A percentile compares a stretch with the other conserved stretches of the same genome.
Conservation (phyloP, 2,113 vertebrate genomes). For the Ceuthmochares aereus region DNA sequence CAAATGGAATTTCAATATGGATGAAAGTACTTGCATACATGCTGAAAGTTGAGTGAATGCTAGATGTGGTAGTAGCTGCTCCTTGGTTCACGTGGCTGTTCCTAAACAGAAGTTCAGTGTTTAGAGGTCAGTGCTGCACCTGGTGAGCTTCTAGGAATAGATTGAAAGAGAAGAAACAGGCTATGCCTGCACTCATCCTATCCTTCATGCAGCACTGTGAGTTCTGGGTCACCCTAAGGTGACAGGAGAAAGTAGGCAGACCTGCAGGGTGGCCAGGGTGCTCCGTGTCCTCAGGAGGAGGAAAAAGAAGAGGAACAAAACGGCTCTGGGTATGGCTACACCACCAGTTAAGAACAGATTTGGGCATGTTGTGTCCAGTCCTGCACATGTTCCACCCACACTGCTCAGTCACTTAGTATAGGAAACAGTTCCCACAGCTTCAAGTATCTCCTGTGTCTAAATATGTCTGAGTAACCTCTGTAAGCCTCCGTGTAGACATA, state of each 20-base stretch:
- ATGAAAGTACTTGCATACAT: background rate
- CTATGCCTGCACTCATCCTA: background rate
- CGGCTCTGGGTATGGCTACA: accelerated
- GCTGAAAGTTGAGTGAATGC: background rate
- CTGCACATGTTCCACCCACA: background rate
- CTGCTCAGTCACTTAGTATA: background rate
- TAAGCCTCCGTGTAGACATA: background rate
- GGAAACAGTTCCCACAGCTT: background rate
- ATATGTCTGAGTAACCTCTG: background rate
- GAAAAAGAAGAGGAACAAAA: background rate
- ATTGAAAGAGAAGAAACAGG: background rate
- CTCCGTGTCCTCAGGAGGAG: background rate
- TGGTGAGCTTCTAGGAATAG: background rate
- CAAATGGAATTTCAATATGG: background rate
- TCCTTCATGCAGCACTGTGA: accelerated
- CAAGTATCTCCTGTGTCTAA: background rate
- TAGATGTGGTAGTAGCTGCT: background rate
- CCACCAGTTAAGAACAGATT: background rate
- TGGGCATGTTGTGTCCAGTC: background rate
- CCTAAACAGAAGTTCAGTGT: background rate
- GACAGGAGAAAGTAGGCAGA: background rate
- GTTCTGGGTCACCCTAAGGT: background rate
- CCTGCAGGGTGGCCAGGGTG: background rate
- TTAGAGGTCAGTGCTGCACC: background rate
- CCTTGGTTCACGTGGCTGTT: background rate